Conservation (phyloP, 1,140 invertebrate genomes). For the Fopius arisanus region DNA sequence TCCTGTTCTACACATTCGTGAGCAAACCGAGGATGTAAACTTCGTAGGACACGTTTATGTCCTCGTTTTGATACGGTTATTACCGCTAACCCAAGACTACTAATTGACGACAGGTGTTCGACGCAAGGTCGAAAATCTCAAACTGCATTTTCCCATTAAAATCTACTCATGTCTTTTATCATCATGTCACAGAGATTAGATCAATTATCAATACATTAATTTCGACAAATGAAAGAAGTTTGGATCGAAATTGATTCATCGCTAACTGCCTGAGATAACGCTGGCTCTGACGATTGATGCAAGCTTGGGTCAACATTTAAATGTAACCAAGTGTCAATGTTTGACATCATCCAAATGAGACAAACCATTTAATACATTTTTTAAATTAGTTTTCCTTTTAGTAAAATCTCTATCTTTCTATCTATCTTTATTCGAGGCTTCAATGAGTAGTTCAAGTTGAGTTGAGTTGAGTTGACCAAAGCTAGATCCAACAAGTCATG, state of each 20-base stretch:
- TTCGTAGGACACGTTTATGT: constrained; percentile 9
- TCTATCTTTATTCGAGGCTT: no score
- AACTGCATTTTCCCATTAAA: neutral
- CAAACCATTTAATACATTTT: no score
- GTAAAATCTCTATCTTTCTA: no score
- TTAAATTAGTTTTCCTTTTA: no score
- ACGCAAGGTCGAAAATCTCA: neutral
- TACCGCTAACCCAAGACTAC: neutral
- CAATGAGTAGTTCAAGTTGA: no score
- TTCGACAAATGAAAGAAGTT: neutral
- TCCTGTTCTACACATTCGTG: neutral
- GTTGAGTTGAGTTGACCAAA: no score
- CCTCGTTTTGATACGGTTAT: constrained; percentile 13
- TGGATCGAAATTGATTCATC: neutral
- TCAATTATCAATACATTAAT: neutral
- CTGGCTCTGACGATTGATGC: no score
- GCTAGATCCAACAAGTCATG: no score
- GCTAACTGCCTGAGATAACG: no score
- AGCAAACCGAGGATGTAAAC: neutral
- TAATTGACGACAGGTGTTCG: constrained; percentile 13
- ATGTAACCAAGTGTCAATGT: no score
- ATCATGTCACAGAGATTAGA: neutral
- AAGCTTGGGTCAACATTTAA: no score
- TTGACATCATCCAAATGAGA: no score
- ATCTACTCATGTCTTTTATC: neutral